A percentile compares a stretch with the other conserved stretches of the same genome.
These are phyloP conservation scores for Temnothorax unifasciatus DNA, from an alignment of 2,888 invertebrate genomes.

Conservation along the genomic window DNA sequence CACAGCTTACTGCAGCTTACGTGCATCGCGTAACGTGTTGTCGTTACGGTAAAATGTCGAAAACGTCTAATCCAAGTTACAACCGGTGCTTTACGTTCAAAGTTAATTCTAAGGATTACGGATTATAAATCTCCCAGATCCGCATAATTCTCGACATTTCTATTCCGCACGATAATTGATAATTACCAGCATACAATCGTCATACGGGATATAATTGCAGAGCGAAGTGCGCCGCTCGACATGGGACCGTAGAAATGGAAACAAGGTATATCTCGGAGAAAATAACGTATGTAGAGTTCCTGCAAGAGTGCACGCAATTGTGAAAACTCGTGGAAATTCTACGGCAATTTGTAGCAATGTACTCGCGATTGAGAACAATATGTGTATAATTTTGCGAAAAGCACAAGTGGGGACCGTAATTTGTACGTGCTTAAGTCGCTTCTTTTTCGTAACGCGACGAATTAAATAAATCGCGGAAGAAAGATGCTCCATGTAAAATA, in stretches of 20 bases:
- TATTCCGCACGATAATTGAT: slow-evolving; percentile 40
- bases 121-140: slow-evolving; percentile 5
- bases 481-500: slow-evolving; percentile 28
- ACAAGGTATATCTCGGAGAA: slow-evolving; percentile 23
- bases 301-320: slow-evolving; percentile 16
- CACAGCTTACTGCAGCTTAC: not conserved
- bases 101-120: slow-evolving; percentile 1
- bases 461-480: slow-evolving; percentile 31
- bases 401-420: slow-evolving; percentile 26
- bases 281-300: slow-evolving; percentile 33
- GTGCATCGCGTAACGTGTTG: not conserved
- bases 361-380: slow-evolving; percentile 35
- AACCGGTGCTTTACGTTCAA: slow-evolving; percentile 13
- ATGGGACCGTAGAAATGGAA: slow-evolving; percentile 47
- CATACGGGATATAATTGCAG: slow-evolving; percentile 34
- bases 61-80: slow-evolving; percentile 13
- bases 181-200: slow-evolving; percentile 41
- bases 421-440: slow-evolving; percentile 20
- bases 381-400: slow-evolving; percentile 47
- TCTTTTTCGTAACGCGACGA: slow-evolving; percentile 12
- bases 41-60: slow-evolving; percentile 35
- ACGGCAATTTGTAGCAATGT: slow-evolving; percentile 36
- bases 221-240: slow-evolving; percentile 30
- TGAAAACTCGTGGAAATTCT: slow-evolving; percentile 48
- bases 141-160: slow-evolving; percentile 41